Evolutionary conservation across 2,113 vertebrate species (phyloP).

Genomic region (Zapus hudsonius): DNA sequence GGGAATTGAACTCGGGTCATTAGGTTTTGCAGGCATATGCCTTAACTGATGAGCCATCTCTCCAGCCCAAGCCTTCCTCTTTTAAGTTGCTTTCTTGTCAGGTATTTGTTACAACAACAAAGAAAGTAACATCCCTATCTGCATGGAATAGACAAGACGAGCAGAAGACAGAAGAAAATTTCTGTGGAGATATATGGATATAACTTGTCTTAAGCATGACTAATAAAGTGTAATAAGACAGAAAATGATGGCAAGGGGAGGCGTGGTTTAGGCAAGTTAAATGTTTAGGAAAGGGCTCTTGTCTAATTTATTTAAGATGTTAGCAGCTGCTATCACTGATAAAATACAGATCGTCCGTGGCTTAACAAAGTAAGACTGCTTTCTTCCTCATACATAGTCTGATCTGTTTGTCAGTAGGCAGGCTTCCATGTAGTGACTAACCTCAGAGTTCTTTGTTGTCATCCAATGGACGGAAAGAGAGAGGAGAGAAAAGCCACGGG

Average conservation of each 20-base stretch:
- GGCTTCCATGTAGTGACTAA: neutral
- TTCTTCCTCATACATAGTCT: neutral
- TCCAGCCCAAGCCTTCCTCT: too few species aligned
- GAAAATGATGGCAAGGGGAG: neutral
- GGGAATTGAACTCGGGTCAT: too few species aligned
- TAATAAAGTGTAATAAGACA: neutral
- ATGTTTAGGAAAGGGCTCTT: neutral
- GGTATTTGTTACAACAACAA: too few species aligned
- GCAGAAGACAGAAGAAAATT: neutral
- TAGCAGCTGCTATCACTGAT: neutral
- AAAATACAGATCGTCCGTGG: neutral
- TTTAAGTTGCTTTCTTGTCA: too few species aligned
- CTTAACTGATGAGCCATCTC: too few species aligned
- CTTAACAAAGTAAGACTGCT: neutral
- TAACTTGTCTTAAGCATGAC: neutral
- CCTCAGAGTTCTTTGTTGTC: neutral
- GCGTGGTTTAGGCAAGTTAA: neutral
- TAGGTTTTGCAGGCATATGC: too few species aligned
- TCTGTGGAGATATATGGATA: neutral
- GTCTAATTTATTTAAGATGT: neutral
- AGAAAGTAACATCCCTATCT: too few species aligned
- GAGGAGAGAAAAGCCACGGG: neutral
- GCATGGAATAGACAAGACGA: neutral
- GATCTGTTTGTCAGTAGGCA: neutral
- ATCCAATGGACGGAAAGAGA: neutral